A percentile compares a stretch with the other conserved stretches of the same genome.
Evolutionary conservation across 2,797 vertebrate genomes (phyloP).

Genomic region (Tapera naevia): DNA sequence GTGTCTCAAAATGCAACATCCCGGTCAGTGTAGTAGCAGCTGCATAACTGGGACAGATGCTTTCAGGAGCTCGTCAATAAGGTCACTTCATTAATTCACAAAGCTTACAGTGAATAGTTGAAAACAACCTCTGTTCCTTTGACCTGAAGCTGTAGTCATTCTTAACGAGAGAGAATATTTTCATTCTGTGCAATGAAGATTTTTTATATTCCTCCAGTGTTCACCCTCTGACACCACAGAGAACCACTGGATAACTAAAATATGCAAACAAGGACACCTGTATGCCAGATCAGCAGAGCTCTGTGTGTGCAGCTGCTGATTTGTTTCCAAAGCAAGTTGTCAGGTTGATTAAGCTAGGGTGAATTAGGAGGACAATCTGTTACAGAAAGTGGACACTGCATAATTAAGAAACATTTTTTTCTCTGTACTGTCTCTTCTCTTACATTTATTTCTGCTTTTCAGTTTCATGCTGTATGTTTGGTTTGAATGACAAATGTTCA

Average conservation of each 20-base stretch:
- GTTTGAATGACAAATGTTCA: slow-evolving; percentile 36
- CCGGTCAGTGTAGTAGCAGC: neutral
- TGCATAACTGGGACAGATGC: neutral
- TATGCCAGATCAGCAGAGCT: neutral
- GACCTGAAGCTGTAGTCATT: neutral
- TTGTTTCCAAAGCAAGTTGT: slow-evolving; percentile 17
- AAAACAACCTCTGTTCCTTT: neutral
- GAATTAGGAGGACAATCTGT: slow-evolving; percentile 30
- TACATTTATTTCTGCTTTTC: neutral
- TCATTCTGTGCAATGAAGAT: neutral
- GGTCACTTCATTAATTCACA: neutral
- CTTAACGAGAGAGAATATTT: neutral
- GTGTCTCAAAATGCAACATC: neutral
- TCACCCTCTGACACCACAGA: neutral
- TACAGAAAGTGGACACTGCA: neutral
- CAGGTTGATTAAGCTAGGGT: slow-evolving; percentile 14
- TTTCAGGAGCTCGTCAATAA: neutral
- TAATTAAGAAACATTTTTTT: slow-evolving; percentile 26
- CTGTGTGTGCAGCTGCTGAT: slow-evolving; percentile 2
- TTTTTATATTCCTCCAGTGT: neutral
- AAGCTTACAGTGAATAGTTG: neutral
- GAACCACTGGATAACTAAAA: neutral
- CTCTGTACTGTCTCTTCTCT: neutral
- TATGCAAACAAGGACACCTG: neutral
- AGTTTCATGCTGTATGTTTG: neutral